Base-by-base conservation (phyloP, 2,113 vertebrate species). In the Austrofundulus limnaeus region DNA sequence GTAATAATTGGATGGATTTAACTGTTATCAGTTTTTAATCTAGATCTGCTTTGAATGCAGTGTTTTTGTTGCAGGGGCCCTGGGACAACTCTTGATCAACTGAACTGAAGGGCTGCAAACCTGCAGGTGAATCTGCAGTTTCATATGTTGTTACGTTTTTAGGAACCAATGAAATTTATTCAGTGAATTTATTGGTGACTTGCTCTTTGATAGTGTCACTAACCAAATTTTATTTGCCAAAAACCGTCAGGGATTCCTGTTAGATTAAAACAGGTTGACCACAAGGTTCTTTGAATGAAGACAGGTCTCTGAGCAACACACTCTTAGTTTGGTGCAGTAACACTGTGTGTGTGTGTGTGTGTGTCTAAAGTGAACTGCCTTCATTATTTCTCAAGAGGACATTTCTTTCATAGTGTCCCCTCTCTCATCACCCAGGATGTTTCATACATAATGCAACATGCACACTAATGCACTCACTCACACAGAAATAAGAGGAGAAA, bases 351-450 rank as follows among this genome's bases (percentile, higher is more conserved):
- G 34, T 56, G 46, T 53, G 57, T 43, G 16, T 21, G 50, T 31
- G 46, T 45, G 70, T 7, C 25, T 28, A 28, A 3, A 28, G 7
- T 83, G 70, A 73, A 59, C 47, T 19, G 66, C 34, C 59, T 69
- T 89, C 67, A 87, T 91, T 88, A 89, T 85, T 84, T 87, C 46
- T 88, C 61, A 71, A 91, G 85, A 84, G 83, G 69, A 64, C 61
- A 34, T 59, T 42, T 34, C 61, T 75, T 64, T 49, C 47, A 76
- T 80, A 80, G 67, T 82, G 64, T 75, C 37, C 31, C 21, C 53
- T 43, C 52, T 12, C 47, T 67, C 10, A 1, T 68, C 55, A 64
- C 68, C 37, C 71, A 66, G 57, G 58, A 46, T 31, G 34, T 41
- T 50, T 73, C 60, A 70, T 66, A 49, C 57, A 81, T 73, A 69